A percentile compares a stretch with the other conserved stretches of the same genome.
These are phyloP conservation scores for Periophthalmus magnuspinnatus DNA, from an alignment of 2,797 vertebrate genomes.

Conservation along the genomic window DNA sequence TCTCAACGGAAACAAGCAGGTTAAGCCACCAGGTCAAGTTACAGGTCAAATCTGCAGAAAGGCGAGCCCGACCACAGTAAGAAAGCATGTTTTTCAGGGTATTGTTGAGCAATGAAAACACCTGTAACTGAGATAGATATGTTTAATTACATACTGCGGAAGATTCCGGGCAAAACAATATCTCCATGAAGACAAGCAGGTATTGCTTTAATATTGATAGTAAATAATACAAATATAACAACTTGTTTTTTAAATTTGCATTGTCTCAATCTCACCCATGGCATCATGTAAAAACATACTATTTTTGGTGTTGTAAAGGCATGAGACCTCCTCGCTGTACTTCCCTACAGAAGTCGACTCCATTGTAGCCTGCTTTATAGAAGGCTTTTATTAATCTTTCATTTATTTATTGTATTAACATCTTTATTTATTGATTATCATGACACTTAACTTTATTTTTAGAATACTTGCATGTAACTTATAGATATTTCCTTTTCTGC, in stretches of 20 bases:
- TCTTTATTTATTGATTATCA: slow-evolving; percentile 73
- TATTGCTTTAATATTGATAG: background rate
- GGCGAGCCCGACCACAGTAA: too few relatives aligned
- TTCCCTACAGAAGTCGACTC: slow-evolving; percentile 86
- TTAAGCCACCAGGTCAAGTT: too few relatives aligned
- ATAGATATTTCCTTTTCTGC: slow-evolving; percentile 48
- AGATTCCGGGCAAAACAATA: background rate
- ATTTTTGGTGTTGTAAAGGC: slow-evolving; percentile 78
- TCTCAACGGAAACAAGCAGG: too few relatives aligned
- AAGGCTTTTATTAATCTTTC: slow-evolving; percentile 86
- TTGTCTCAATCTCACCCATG: background rate
- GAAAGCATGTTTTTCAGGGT: too few relatives aligned
- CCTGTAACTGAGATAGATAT: too few relatives aligned
- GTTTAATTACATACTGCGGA: too few relatives aligned
- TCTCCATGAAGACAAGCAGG: too few relatives aligned
- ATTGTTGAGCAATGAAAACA: too few relatives aligned
- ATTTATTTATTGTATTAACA: slow-evolving; percentile 89
- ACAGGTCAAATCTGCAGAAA: too few relatives aligned
- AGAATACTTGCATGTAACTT: slow-evolving; percentile 39
- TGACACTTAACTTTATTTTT: slow-evolving; percentile 52
- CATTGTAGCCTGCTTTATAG: slow-evolving; percentile 90
- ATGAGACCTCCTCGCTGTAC: slow-evolving; percentile 81
- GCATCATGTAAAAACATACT: slow-evolving; percentile 6
- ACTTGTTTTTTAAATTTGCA: background rate
- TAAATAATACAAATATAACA: background rate